Conservation (phyloP, 2,888 invertebrate genomes). For the Meteorus cinctellus region DNA sequence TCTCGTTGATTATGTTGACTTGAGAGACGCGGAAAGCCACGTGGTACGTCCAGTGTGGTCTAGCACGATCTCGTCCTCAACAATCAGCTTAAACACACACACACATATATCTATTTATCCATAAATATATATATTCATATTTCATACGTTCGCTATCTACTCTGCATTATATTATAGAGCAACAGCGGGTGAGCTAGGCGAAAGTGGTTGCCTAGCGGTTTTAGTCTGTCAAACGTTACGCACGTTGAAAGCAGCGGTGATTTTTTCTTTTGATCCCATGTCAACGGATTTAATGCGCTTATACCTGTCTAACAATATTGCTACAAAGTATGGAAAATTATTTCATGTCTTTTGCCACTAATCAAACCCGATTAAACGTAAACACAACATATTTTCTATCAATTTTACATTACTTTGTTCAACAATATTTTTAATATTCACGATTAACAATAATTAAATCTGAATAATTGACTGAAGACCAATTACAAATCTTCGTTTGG, state of each 20-base stretch:
- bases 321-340: neutral
- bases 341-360: neutral
- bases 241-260: constrained; percentile 3
- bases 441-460: no score
- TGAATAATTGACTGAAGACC: no score
- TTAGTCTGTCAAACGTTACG: constrained; percentile 20
- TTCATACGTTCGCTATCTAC: no score
- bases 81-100: constrained; percentile 27
- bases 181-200: constrained; percentile 18
- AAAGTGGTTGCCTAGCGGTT: constrained; percentile 27
- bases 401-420: no score
- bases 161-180: neutral
- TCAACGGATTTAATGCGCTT: constrained; percentile 17
- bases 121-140: neutral
- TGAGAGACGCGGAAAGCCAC: neutral
- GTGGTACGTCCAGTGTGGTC: neutral
- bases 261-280: neutral
- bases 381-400: neutral
- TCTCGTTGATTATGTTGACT: neutral
- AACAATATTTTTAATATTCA: no score
- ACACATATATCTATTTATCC: constrained; percentile 8
- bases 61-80: neutral
- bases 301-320: constrained; percentile 5
- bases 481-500: no score
- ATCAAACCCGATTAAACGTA: neutral